Base-by-base conservation (phyloP, 2,888 invertebrate genomes). In the Craniophora ligustri region DNA sequence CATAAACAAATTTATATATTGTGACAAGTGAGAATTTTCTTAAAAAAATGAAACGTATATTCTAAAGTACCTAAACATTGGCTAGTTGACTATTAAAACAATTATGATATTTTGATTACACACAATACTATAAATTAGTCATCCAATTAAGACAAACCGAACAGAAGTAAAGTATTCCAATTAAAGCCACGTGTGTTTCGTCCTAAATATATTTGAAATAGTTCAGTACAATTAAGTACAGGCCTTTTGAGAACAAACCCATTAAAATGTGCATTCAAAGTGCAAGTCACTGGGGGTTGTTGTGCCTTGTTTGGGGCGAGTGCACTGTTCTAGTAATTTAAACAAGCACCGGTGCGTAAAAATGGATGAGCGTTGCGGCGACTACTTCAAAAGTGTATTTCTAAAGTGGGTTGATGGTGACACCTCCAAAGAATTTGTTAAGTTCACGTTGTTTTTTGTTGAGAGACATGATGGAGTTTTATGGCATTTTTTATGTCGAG, bases 181-280 rank as follows among this genome's bases (percentile, higher is more conserved):
- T 59, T 47, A 59, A 39, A 62, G 48, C 51, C 66, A 63, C 61
- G 60, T 67, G 63, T 44, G 63, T 58, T 58, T 60, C 44, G 54
- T 48, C 36, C 38, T 60, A 46, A 68, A 51, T 32, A 67, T 61
- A 45, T 69, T 57, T 71, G 57, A 73, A 81, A 79, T 77, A 81
- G 72, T 79, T 84, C 68, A 72, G 72, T 75, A 76, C 79, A 81
- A 82, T 83, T 84, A 83, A 79, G 65, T 75, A 74, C 66, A 73
- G 74, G 71, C 72, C 76, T 76, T 80, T 76, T 73, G 71, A 72
- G 75, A 84, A 84, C 82, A 86, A 83, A 79, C 82, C 85, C 82
- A 89, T 88, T 89, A 90, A 87, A 90, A 87, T 85, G 84, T 88
- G 88, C 88, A 88, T 87, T 84, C 83, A 85, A 89, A 90, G 84